Base-by-base conservation (phyloP, 2,113 vertebrate species). In the Aviceda subcristata region DNA sequence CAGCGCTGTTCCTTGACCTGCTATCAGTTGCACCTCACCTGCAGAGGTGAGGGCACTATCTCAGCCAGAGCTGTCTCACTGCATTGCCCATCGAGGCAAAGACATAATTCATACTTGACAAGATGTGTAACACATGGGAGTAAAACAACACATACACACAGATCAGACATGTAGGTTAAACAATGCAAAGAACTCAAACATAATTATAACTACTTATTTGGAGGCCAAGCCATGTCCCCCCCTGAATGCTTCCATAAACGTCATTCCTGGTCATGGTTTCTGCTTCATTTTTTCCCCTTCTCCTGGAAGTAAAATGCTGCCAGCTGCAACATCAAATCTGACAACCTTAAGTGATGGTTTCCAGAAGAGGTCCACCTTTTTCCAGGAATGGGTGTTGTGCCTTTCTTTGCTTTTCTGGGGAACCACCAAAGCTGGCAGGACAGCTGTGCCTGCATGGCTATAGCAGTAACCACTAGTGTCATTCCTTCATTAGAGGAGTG, bases 371-470 rank as follows among this genome's bases (percentile, higher is more conserved):
- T 32, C 77, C 18, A 41, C 20, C 7, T 74, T 56, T 68, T 41
- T 17, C 15, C 36, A 53, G 26, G 17, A 50, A 26, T 17, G 17
- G 5, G 46, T 51, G 8, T 63, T 45, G 9, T 46, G 39, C 20
- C 23, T 83, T 55, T 48, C 21, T 60, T 72, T 66, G 32, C 20
- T 74, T 71, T 85, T 62, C 38, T 19, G 17, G 11, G 14, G 21
- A 81, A 21, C 2, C 0, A 0, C 16, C 36, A 14, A 78, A 81
- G 14, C 0, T 43, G 45, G 7, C 36, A 32, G 30, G 34, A 63
- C 7, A 85, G 16, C 11, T 36, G n/a, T 56, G 51, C 26, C 18
- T 77, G 41, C 45, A 34, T 36, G 17, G 26, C 46, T 62, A 12
- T 34, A 53, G 15, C 34, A 53, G 21, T 10, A 87, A 57, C 9